Conservation (phyloP, 2,888 invertebrate genomes). For the Lycocerus yunnanus region DNA sequence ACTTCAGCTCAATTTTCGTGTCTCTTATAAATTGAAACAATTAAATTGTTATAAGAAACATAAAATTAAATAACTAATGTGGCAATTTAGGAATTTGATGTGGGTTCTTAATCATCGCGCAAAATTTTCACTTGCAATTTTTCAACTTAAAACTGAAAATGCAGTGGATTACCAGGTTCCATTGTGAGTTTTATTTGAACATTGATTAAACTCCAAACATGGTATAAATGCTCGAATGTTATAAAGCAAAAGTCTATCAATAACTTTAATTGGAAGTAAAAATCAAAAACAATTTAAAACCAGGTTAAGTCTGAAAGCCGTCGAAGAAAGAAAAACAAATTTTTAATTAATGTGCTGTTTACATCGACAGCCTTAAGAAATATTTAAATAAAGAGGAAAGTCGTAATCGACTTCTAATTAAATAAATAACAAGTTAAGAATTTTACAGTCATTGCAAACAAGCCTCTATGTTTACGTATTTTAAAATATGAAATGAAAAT, state of each 20-base stretch:
- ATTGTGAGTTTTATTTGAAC: neutral
- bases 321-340: neutral
- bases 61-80: neutral
- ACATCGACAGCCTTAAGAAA: neutral
- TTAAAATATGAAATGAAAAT: neutral
- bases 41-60: neutral
- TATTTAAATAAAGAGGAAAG: neutral
- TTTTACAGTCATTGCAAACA: neutral
- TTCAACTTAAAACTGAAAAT: neutral
- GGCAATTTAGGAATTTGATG: neutral
- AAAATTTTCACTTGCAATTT: neutral
- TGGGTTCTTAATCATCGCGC: neutral
- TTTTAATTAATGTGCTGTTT: neutral
- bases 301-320: neutral
- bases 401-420: neutral
- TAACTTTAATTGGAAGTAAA: neutral
- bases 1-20: neutral
- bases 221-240: neutral
- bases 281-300: neutral
- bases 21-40: neutral
- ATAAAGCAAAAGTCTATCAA: neutral
- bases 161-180: neutral
- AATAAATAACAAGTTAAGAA: neutral
- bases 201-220: neutral
- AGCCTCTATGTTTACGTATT: neutral